A percentile compares a stretch with the other conserved stretches of the same genome.
These are phyloP conservation scores for Amniataba percoides DNA, from an alignment of 2,797 vertebrate genomes.

Conservation along the genomic window DNA sequence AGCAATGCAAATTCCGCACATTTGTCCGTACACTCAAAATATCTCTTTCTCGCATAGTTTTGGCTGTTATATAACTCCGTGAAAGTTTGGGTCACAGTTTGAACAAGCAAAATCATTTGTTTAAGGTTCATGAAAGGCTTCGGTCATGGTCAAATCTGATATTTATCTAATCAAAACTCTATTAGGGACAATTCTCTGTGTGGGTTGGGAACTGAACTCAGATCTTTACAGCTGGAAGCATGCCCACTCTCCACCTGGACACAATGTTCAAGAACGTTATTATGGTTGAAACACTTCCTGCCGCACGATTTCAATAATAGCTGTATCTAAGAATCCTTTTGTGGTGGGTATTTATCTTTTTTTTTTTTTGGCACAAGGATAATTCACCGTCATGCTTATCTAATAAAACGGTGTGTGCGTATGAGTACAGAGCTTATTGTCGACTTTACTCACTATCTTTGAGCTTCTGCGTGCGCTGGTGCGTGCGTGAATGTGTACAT, in stretches of 20 bases:
- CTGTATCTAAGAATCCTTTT: background rate
- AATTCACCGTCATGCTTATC: background rate
- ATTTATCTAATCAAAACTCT: background rate
- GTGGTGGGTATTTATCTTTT: background rate
- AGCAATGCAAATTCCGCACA: background rate
- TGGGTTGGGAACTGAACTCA: background rate
- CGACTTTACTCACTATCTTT: background rate
- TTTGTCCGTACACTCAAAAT: background rate
- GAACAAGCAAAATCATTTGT: background rate
- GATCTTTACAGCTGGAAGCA: background rate
- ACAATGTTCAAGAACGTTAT: constrained; percentile 3
- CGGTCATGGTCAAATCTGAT: background rate
- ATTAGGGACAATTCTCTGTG: background rate
- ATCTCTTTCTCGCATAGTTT: background rate
- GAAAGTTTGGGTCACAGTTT: background rate
- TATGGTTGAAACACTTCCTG: background rate
- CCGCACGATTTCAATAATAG: background rate
- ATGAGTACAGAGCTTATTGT: background rate
- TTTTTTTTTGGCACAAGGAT: background rate
- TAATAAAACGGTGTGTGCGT: background rate
- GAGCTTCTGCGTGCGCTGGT: background rate
- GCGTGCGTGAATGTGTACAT: background rate
- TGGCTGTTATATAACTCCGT: background rate
- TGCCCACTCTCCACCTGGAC: background rate
- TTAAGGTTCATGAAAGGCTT: background rate